Conservation (phyloP, 2,113 vertebrate genomes). For the Dromaius novaehollandiae region DNA sequence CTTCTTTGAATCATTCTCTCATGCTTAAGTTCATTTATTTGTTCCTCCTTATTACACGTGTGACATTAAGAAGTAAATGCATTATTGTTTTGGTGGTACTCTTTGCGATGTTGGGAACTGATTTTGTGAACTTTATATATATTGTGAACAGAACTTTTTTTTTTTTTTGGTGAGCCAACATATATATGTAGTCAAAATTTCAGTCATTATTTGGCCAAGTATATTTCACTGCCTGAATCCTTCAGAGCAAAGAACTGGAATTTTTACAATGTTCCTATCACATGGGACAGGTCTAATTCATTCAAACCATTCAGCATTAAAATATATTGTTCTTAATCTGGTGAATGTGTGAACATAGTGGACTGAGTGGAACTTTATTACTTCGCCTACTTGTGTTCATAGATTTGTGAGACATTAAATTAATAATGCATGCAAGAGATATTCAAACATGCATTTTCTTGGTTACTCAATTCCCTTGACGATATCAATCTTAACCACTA, state of each 20-base stretch:
- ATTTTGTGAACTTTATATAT: background rate
- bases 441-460: constrained; percentile 13
- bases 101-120: background rate
- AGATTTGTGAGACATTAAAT: constrained; percentile 22
- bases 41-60: background rate
- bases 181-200: too few species aligned
- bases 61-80: background rate
- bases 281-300: background rate
- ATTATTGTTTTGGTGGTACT: background rate
- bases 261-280: background rate
- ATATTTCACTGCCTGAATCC: background rate
- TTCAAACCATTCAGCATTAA: background rate
- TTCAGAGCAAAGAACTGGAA: background rate
- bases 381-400: background rate
- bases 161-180: too few species aligned
- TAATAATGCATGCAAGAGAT: constrained; percentile 16
- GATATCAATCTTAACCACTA: background rate
- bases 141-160: background rate
- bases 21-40: background rate
- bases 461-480: constrained; percentile 15
- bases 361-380: background rate
- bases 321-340: background rate
- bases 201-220: background rate
- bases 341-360: background rate
- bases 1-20: background rate